Conservation (phyloP, 2,113 vertebrate species). For the Otus sunia region DNA sequence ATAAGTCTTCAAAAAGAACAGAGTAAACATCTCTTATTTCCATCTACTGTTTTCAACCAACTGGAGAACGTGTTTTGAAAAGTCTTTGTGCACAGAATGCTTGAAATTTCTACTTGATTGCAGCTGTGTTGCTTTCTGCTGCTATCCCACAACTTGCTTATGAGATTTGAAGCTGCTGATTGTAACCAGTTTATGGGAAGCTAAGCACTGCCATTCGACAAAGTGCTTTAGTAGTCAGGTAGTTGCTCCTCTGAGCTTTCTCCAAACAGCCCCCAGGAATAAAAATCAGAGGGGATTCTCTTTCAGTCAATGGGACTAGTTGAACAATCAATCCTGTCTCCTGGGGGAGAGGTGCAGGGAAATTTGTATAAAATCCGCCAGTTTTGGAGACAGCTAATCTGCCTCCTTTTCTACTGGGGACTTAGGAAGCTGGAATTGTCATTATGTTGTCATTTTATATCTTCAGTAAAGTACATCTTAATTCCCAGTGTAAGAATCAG, state of each 20-base stretch:
- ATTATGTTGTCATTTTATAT: constrained; percentile 36
- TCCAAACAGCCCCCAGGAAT: neutral
- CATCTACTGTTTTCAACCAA: neutral
- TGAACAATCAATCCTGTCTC: neutral
- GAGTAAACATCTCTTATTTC: neutral
- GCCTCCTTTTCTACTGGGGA: neutral
- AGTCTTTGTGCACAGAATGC: neutral
- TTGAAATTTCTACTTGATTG: neutral
- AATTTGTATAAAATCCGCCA: neutral
- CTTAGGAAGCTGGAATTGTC: constrained; percentile 21
- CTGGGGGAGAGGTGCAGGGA: neutral
- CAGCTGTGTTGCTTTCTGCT: neutral
- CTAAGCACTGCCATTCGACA: neutral
- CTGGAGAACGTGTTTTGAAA: neutral
- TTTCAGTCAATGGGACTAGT: neutral
- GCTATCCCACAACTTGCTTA: neutral
- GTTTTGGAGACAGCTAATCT: neutral
- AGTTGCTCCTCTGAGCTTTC: neutral
- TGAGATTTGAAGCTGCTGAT: neutral
- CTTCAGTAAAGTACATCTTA: constrained; percentile 15
- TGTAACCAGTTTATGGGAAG: neutral
- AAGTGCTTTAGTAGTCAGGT: constrained; percentile 12
- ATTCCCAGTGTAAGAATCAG: neutral
- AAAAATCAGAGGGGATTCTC: neutral
- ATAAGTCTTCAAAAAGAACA: neutral